Conservation (phyloP, 2,797 vertebrate species). For the Hyperoplus immaculatus region DNA sequence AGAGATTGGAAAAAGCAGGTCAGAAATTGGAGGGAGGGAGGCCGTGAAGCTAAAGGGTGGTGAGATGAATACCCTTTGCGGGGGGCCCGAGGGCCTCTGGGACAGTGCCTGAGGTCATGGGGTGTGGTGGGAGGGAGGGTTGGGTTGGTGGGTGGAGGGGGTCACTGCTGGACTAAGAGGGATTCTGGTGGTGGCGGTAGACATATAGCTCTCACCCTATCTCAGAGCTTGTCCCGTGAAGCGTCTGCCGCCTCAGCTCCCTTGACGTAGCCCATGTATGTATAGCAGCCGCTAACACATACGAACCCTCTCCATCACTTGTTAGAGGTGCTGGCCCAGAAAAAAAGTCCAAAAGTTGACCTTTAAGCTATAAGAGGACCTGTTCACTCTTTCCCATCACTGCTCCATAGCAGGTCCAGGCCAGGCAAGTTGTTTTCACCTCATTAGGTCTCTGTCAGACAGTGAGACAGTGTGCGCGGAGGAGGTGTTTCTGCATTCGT, state of each 20-base stretch:
- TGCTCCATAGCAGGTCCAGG: constrained; percentile 3
- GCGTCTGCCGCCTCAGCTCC: constrained; percentile 41
- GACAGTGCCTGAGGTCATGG: constrained; percentile 66
- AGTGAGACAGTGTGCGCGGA: constrained; percentile 12
- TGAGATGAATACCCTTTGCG: constrained; percentile 65
- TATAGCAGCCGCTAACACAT: constrained; percentile 61
- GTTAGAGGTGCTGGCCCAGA: constrained; percentile 49
- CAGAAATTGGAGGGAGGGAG: constrained; percentile 39
- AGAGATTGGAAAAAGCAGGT: constrained; percentile 48
- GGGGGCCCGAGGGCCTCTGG: constrained; percentile 58
- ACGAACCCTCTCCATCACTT: constrained; percentile 43
- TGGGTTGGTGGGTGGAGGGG: neutral
- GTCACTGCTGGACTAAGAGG: constrained; percentile 22
- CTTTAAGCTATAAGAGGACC: constrained; percentile 75
- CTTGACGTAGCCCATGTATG: constrained; percentile 28
- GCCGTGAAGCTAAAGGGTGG: constrained; percentile 19
- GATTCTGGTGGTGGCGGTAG: constrained; percentile 34
- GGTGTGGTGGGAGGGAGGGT: neutral
- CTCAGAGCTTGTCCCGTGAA: constrained; percentile 25
- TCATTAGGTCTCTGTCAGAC: constrained; percentile 58
- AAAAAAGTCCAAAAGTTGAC: constrained; percentile 80
- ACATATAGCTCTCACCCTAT: constrained; percentile 40
- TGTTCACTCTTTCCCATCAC: constrained; percentile 49
- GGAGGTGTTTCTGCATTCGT: neutral
- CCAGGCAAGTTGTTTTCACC: constrained; percentile 62